These are phyloP conservation scores for Drosophila busckii DNA, from an alignment of 1,140 invertebrate species.

Conservation along the genomic window DNA sequence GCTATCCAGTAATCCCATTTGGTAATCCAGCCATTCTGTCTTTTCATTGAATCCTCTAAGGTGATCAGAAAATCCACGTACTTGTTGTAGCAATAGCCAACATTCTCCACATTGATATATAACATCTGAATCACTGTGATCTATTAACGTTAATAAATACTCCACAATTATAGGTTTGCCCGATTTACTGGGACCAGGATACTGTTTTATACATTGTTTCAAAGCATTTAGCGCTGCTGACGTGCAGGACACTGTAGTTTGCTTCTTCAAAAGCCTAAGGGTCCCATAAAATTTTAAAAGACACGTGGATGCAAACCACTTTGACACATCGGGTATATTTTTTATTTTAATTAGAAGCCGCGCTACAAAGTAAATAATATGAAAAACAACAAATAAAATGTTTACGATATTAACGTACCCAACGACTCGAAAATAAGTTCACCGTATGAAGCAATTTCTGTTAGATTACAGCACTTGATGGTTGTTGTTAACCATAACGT, in stretches of 20 bases:
- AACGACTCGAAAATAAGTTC: conserved; percentile 33
- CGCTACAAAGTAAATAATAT: conserved; percentile 24
- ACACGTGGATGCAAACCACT: conserved; percentile 26
- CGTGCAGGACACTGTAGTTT: not conserved
- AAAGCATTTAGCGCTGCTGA: conserved; percentile 22
- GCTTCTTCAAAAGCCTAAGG: conserved; percentile 1
- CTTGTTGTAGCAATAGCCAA: conserved; percentile 42
- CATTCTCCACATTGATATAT: conserved; percentile 34
- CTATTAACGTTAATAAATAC: conserved; percentile 20
- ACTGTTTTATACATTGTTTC: conserved; percentile 32
- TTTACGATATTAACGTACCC: conserved; percentile 30
- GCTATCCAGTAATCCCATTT: conserved; percentile 17
- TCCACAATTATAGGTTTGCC: conserved; percentile 6
- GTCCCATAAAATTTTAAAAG: conserved; percentile 25
- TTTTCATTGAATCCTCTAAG: not conserved
- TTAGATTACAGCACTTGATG: conserved; percentile 26
- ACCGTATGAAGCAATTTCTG: conserved; percentile 26
- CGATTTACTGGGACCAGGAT: conserved; percentile 35
- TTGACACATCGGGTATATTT: conserved; percentile 11
- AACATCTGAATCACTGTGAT: conserved; percentile 22
- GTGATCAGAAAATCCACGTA: conserved; percentile 4
- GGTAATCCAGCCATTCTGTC: conserved; percentile 33
- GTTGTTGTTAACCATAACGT: conserved; percentile 23
- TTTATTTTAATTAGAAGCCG: conserved; percentile 27
- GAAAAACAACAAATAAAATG: not conserved